Conservation (phyloP, 2,113 vertebrate species). For the Ibidorhyncha struthersii region DNA sequence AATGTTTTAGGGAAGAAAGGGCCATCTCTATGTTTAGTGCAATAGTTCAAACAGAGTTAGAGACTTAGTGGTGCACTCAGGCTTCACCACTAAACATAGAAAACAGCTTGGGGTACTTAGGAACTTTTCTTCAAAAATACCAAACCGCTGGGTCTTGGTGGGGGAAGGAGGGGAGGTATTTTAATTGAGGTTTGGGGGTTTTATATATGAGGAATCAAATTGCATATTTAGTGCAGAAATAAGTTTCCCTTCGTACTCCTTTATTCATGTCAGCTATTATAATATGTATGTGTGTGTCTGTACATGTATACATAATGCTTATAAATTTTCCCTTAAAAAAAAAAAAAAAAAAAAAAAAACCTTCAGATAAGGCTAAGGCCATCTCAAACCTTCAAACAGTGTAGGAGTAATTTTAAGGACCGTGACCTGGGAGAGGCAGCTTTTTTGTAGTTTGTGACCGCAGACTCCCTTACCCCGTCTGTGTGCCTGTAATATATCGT, state of each 20-base stretch:
- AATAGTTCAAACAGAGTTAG: slow-evolving; percentile 32
- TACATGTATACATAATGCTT: not conserved
- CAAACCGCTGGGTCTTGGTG: not conserved
- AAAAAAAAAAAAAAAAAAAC: not conserved
- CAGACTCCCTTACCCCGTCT: not conserved
- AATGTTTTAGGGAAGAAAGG: slow-evolving; percentile 33
- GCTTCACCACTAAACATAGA: not conserved
- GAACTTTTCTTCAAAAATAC: not conserved
- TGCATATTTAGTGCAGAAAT: not conserved
- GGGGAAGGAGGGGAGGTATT: not conserved
- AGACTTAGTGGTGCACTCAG: not conserved
- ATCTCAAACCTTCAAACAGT: not conserved
- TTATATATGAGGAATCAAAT: not conserved
- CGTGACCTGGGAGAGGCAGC: not conserved
- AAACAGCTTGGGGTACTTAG: not conserved
- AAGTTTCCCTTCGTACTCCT: not conserved
- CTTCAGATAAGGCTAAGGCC: not conserved
- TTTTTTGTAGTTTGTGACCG: not conserved
- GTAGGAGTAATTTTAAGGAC: not conserved
- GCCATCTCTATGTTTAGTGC: slow-evolving; percentile 36
- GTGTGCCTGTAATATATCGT: not conserved
- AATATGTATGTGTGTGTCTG: not conserved
- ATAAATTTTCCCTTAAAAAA: not conserved
- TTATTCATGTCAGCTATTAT: not conserved
- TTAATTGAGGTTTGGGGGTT: not conserved